Conservation (phyloP, 2,797 vertebrate species). For the Onychomys arenicola region DNA sequence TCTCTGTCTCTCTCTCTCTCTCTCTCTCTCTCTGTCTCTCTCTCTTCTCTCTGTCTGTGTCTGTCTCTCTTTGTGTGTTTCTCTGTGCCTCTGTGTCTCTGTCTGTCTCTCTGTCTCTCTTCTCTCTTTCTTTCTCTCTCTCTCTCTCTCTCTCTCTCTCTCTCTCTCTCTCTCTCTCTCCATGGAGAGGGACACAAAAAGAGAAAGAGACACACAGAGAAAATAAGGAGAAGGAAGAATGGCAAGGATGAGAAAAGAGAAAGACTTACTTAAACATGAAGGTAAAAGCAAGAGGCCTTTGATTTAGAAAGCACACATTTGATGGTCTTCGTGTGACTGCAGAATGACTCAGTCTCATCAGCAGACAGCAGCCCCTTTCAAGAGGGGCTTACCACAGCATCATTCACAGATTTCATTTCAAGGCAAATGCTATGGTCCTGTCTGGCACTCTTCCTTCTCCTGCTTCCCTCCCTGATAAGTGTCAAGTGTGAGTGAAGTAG, state of each 20-base stretch:
- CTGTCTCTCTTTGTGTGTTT: too few species aligned
- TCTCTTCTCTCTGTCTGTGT: too few species aligned
- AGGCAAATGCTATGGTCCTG: constrained; percentile 19
- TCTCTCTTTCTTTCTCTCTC: too few species aligned
- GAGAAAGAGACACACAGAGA: not conserved
- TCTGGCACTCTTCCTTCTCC: constrained; percentile 61
- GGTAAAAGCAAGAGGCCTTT: not conserved
- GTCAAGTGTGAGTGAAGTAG: not conserved
- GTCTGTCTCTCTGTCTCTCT: not conserved
- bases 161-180: not conserved
- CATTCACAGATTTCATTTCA: constrained; percentile 63
- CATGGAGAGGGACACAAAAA: not conserved
- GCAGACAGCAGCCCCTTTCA: constrained; percentile 54
- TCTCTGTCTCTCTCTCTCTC: not conserved
- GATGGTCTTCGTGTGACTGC: not conserved
- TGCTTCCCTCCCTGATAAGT: not conserved
- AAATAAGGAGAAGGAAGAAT: not conserved
- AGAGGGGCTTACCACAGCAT: constrained; percentile 62
- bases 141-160: not conserved
- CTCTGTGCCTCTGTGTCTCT: too few species aligned
- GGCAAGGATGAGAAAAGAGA: not conserved
- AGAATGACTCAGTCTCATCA: not conserved
- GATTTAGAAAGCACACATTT: not conserved
- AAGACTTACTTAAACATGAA: not conserved
- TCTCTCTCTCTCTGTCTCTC: not conserved